Evolutionary conservation across 2,113 vertebrate genomes (phyloP).

Genomic region (Eretmochelys imbricata): DNA sequence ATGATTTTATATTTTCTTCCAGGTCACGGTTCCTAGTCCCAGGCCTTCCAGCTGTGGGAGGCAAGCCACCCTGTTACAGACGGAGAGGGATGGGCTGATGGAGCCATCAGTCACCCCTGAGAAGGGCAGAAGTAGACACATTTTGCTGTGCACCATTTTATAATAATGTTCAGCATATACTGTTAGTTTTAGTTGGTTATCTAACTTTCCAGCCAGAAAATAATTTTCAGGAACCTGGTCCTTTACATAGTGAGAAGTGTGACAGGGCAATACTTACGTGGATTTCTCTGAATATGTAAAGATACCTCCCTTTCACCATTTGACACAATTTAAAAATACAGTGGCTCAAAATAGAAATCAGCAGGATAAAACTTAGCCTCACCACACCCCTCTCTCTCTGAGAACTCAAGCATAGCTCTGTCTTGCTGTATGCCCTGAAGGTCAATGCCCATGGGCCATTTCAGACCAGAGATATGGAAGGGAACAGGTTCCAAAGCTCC

Average conservation of each 20-base stretch:
- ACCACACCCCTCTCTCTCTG: not conserved
- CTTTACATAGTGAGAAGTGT: not conserved
- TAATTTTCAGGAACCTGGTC: not conserved
- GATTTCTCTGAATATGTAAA: not conserved
- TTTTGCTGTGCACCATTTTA: not conserved
- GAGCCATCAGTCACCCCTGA: not conserved
- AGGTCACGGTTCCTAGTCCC: no score
- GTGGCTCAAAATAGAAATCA: not conserved
- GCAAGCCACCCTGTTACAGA: no score
- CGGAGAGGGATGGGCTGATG: not conserved
- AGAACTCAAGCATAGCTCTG: not conserved
- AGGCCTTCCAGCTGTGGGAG: no score
- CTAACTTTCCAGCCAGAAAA: not conserved
- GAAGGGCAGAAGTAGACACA: fast-evolving
- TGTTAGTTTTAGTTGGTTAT: not conserved
- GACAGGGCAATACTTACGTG: not conserved
- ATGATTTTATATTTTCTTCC: no score
- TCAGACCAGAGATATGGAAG: fast-evolving
- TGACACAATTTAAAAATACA: not conserved
- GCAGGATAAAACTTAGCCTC: not conserved
- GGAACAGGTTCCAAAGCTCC: not conserved
- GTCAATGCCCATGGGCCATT: not conserved
- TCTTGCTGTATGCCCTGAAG: not conserved
- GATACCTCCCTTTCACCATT: not conserved
- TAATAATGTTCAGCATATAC: fast-evolving